A percentile compares a stretch with the other conserved stretches of the same genome.
phyloP scores from a whole-genome alignment of 2,888 invertebrate species.

The Parelbella ahira region DNA sequence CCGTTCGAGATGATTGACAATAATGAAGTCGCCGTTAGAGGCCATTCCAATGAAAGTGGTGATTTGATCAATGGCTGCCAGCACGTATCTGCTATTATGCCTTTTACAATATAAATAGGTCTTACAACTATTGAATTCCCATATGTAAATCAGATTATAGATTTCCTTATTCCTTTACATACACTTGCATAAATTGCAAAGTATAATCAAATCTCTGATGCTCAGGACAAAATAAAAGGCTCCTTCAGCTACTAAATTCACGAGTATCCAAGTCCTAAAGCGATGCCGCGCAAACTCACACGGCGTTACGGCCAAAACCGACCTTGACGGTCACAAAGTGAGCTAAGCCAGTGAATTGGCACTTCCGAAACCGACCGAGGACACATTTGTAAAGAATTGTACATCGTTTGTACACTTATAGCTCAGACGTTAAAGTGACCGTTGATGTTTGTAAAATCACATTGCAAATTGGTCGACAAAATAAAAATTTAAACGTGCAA shows the following conservation, averaged over 20 bases:
- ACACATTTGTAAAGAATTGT: constrained; percentile 11
- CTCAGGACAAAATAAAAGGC: no score
- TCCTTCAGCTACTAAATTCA: no score
- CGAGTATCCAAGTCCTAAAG: no score
- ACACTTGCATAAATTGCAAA: no score
- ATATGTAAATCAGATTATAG: no score
- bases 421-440: not conserved
- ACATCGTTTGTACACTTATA: constrained; percentile 17
- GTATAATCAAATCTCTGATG: no score
- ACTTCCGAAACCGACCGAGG: constrained; percentile 62
- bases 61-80: constrained; percentile 5
- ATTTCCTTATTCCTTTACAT: no score
- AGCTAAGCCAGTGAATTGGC: constrained; percentile 51
- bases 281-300: constrained; percentile 27
- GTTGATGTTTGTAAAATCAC: no score
- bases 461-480: no score
- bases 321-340: constrained; percentile 52
- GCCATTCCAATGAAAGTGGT: constrained; percentile 11
- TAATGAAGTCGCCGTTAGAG: constrained; percentile 18
- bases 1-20: constrained; percentile 15
- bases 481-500: no score
- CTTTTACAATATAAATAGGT: not conserved
- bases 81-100: constrained; percentile 5
- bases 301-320: constrained; percentile 35
- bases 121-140: not conserved